Percentiles rank a stretch among this genome's conserved stretches.
Evolutionary conservation across 2,888 invertebrate species (phyloP).

Genomic region (Bellardia pandia): DNA sequence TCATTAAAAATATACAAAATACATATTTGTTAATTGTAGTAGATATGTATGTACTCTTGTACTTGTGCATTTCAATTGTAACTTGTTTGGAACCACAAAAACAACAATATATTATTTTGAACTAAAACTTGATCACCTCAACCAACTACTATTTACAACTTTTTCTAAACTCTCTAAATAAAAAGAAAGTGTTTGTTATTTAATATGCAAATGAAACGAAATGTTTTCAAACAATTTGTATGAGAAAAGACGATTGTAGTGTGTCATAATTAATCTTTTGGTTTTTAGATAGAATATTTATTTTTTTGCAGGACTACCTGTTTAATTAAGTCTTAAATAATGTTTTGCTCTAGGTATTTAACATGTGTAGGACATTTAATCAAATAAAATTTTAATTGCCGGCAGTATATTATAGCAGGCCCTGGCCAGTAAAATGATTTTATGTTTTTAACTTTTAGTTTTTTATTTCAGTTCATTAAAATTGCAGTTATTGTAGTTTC

Average conservation of each 20-base stretch:
- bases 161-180: slow-evolving; percentile 44
- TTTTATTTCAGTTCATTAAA: no score
- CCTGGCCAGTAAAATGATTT: no score
- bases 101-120: slow-evolving; percentile 3
- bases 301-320: not conserved
- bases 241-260: slow-evolving; percentile 18
- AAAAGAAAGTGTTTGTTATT: slow-evolving; percentile 48
- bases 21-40: no score
- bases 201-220: slow-evolving; percentile 26
- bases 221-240: slow-evolving; percentile 16
- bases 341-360: not conserved
- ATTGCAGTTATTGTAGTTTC: no score
- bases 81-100: slow-evolving; percentile 74
- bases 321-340: slow-evolving; percentile 5
- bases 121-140: slow-evolving; percentile 1
- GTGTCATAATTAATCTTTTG: slow-evolving; percentile 30
- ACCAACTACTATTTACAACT: slow-evolving; percentile 42
- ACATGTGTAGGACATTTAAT: not conserved
- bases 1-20: not conserved
- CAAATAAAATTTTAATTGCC: no score
- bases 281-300: slow-evolving; percentile 18
- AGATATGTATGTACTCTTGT: no score
- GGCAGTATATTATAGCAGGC: no score
- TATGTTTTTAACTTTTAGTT: no score
- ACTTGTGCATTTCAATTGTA: slow-evolving; percentile 77